These are phyloP conservation scores for Macrotis lagotis DNA, from an alignment of 2,113 vertebrate species.

Conservation along the genomic window DNA sequence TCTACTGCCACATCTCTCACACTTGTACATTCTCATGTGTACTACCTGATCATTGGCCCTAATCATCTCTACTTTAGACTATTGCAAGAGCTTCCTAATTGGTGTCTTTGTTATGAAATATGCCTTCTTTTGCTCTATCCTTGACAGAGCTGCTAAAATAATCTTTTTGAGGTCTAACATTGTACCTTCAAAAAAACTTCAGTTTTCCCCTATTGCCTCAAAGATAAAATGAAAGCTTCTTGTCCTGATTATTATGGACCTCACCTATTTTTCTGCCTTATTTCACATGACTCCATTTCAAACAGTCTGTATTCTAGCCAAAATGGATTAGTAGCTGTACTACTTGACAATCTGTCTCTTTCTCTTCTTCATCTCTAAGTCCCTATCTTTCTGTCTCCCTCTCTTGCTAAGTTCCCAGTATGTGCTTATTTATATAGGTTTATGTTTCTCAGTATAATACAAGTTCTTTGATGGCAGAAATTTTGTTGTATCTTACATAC, in stretches of 20 bases:
- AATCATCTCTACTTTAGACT: not conserved
- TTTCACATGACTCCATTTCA: not conserved
- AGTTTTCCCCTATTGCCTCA: not conserved
- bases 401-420: not conserved
- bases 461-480: too few species aligned
- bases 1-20: not conserved
- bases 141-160: not conserved
- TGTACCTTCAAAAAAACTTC: not conserved
- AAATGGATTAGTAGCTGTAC: not conserved
- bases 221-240: not conserved
- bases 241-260: not conserved
- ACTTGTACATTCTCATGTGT: not conserved
- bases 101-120: not conserved
- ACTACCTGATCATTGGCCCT: too few species aligned
- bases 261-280: not conserved
- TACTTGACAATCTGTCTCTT: not conserved
- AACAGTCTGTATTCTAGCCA: not conserved
- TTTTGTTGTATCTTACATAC: too few species aligned
- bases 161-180: not conserved
- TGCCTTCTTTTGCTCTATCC: not conserved
- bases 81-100: not conserved
- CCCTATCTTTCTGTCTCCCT: not conserved
- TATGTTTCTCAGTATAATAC: too few species aligned
- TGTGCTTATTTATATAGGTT: too few species aligned
- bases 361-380: not conserved